Conservation (phyloP, 2,888 invertebrate species). For the Tipula unca region DNA sequence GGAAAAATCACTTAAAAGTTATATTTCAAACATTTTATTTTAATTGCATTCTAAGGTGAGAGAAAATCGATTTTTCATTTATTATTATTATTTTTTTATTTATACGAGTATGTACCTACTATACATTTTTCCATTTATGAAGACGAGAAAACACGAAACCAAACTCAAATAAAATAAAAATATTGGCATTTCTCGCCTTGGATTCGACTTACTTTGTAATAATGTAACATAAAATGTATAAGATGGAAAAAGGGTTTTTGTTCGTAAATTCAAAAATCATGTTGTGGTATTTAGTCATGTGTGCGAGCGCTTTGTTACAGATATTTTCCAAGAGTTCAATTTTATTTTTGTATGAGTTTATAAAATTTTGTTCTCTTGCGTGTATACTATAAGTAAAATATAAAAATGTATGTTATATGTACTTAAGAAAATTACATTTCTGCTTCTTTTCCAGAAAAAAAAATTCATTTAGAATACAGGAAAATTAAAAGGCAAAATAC, state of each 20-base stretch:
- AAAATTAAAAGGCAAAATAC: not conserved
- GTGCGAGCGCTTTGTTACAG: not conserved
- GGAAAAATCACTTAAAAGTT: not conserved
- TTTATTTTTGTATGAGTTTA: not conserved
- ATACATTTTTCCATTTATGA: not conserved
- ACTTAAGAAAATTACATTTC: not conserved
- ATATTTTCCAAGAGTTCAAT: not conserved
- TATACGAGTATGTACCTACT: not conserved
- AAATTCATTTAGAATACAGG: not conserved
- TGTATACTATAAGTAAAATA: too few relatives aligned
- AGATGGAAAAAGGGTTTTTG: not conserved
- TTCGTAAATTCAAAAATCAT: not conserved
- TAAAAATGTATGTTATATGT: not conserved
- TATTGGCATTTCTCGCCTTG: not conserved
- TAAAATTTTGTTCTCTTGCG: not conserved
- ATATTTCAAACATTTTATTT: not conserved
- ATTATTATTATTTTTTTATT: not conserved
- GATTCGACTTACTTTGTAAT: not conserved
- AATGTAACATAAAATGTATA: not conserved
- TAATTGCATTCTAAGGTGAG: not conserved
- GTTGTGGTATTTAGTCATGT: not conserved
- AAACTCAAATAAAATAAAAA: not conserved
- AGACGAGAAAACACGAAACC: not conserved
- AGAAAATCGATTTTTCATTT: not conserved
- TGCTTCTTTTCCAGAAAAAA: too few relatives aligned